These are phyloP conservation scores for Sycophaga agraensis DNA, from an alignment of 1,140 invertebrate species.

Conservation along the genomic window DNA sequence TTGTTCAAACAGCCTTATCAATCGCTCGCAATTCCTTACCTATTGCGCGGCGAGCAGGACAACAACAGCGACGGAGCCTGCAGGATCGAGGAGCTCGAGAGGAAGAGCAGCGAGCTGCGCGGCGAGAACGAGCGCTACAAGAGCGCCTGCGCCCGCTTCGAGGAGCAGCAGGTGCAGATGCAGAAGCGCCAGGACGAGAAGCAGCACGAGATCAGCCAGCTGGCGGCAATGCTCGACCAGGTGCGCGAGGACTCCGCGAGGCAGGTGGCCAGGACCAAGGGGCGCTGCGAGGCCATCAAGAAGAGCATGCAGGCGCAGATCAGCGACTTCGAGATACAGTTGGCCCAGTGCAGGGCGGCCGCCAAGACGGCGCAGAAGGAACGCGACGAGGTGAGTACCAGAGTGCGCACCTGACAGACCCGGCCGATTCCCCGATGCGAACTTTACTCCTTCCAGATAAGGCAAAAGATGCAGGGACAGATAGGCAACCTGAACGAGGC, in stretches of 20 bases:
- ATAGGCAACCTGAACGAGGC: conserved; percentile 68
- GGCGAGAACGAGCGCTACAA: conserved; percentile 59
- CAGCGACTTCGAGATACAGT: conserved; percentile 65
- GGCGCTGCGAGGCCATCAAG: conserved; percentile 65
- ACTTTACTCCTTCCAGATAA: no score
- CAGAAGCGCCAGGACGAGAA: conserved; percentile 52
- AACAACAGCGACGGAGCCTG: conserved; percentile 47
- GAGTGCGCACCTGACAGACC: no score
- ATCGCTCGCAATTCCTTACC: no score
- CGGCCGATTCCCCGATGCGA: background rate
- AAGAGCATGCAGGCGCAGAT: conserved; percentile 65
- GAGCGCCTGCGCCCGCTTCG: conserved; percentile 49
- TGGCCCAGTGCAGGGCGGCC: conserved; percentile 64
- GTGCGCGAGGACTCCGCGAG: conserved; percentile 71
- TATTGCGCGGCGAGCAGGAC: conserved; percentile 34
- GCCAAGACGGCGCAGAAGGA: conserved; percentile 67
- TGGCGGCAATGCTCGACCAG: conserved; percentile 68
- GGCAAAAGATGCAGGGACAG: conserved; percentile 69
- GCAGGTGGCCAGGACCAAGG: conserved; percentile 68
- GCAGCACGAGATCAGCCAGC: conserved; percentile 59
- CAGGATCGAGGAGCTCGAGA: conserved; percentile 58
- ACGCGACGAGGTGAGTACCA: conserved; percentile 64
- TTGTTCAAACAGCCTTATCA: no score
- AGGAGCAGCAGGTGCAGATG: conserved; percentile 43
- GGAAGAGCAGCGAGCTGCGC: conserved; percentile 54